Evolutionary conservation across 2,113 vertebrate species (phyloP).

Genomic region (Ranitomeya variabilis): DNA sequence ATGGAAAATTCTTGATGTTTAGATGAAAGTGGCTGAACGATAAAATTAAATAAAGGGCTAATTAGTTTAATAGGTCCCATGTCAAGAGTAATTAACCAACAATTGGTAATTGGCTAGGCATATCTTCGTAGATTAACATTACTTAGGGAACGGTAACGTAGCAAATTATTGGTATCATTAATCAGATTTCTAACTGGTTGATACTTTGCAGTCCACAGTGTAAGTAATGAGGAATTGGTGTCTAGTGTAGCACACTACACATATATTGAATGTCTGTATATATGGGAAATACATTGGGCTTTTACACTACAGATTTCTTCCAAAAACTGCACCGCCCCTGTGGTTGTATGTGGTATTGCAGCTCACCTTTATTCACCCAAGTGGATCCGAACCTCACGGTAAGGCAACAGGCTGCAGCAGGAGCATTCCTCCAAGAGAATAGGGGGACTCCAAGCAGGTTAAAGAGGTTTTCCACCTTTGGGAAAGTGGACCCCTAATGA

Average conservation of each 20-base stretch:
- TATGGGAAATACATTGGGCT: too few relatives aligned
- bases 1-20: constrained; percentile 38
- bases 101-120: constrained; percentile 31
- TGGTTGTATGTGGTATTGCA: background rate
- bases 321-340: background rate
- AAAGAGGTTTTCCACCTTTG: too few relatives aligned
- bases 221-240: background rate
- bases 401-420: background rate
- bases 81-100: constrained; percentile 40
- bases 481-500: too few relatives aligned
- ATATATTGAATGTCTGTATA: background rate
- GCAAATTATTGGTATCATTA: constrained; percentile 26
- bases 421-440: background rate
- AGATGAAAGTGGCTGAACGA: constrained; percentile 12
- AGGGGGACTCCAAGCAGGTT: too few relatives aligned
- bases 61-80: constrained; percentile 34
- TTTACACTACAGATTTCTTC: background rate
- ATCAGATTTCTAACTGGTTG: constrained; percentile 19
- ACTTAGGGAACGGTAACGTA: constrained; percentile 21
- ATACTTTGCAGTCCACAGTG: background rate
- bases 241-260: background rate
- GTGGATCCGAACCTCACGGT: background rate
- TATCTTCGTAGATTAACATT: constrained; percentile 13
- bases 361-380: too few relatives aligned
- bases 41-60: constrained; percentile 16